phyloP scores from a whole-genome alignment of 2,797 vertebrate species.

The Streptopelia turtur region DNA sequence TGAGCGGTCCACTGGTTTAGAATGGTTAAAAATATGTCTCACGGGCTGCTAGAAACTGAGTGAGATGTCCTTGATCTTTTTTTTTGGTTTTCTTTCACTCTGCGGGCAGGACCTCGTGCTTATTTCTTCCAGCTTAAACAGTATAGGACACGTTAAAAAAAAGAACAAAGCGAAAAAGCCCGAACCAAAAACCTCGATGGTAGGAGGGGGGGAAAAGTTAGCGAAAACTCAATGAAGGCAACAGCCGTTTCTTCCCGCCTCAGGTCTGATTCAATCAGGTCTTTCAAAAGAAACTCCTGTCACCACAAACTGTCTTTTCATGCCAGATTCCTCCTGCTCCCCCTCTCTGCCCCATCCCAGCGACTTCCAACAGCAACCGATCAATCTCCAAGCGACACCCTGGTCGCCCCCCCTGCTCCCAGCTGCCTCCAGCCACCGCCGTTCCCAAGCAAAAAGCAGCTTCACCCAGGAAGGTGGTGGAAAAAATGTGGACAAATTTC shows the following conservation, averaged over 20 bases:
- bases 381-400: slow-evolving; percentile 75
- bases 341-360: slow-evolving; percentile 50
- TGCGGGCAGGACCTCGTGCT: not conserved
- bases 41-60: not conserved
- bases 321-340: slow-evolving; percentile 31
- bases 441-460: slow-evolving; percentile 78
- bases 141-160: slow-evolving; percentile 7
- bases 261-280: slow-evolving; percentile 54
- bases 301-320: slow-evolving; percentile 67
- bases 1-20: not conserved
- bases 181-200: not conserved
- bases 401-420: slow-evolving; percentile 72
- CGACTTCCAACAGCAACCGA: slow-evolving; percentile 51
- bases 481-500: slow-evolving; percentile 94
- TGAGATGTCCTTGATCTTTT: slow-evolving; percentile 27
- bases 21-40: not conserved
- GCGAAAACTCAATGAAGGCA: slow-evolving; percentile 45
- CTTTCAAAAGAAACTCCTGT: slow-evolving; percentile 58
- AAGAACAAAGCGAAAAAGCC: slow-evolving; percentile 35
- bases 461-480: slow-evolving; percentile 86
- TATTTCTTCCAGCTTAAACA: slow-evolving; percentile 40
- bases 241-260: slow-evolving; percentile 60
- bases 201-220: slow-evolving; percentile 37
- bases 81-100: not conserved
- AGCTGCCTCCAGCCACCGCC: slow-evolving; percentile 81